Evolutionary conservation across 2,888 invertebrate genomes (phyloP).

Genomic region (Neoitamus cyanurus): DNA sequence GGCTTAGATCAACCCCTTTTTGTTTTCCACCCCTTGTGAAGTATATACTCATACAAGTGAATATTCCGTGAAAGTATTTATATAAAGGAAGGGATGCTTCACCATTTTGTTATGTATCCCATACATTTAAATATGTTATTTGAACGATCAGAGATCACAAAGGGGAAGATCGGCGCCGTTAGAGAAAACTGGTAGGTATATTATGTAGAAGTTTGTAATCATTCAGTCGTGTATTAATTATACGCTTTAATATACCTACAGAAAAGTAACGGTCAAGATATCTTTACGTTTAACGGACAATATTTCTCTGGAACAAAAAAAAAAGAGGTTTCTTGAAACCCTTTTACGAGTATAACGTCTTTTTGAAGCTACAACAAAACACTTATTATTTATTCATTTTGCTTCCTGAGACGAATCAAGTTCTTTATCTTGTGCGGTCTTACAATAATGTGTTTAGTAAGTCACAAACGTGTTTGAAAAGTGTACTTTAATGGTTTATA

Average conservation of each 20-base stretch:
- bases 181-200: not conserved
- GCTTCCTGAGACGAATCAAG: too few relatives aligned
- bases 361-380: not conserved
- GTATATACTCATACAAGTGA: not conserved
- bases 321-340: not conserved
- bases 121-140: not conserved
- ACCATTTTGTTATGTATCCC: not conserved
- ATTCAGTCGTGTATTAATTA: not conserved
- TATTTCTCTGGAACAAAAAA: not conserved
- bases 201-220: not conserved
- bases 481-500: too few relatives aligned
- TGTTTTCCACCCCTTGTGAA: not conserved
- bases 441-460: too few relatives aligned
- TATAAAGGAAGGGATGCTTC: not conserved
- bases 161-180: not conserved
- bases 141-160: not conserved
- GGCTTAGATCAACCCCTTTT: slow-evolving; percentile 11
- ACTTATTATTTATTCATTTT: not conserved
- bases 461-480: too few relatives aligned
- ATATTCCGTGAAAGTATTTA: not conserved
- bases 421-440: too few relatives aligned
- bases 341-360: not conserved
- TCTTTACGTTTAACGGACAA: not conserved
- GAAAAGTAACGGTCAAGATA: not conserved
- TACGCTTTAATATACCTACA: not conserved